A percentile compares a stretch with the other conserved stretches of the same genome.
These are phyloP conservation scores for Coendou prehensilis DNA, from an alignment of 2,797 vertebrate species.

Conservation along the genomic window DNA sequence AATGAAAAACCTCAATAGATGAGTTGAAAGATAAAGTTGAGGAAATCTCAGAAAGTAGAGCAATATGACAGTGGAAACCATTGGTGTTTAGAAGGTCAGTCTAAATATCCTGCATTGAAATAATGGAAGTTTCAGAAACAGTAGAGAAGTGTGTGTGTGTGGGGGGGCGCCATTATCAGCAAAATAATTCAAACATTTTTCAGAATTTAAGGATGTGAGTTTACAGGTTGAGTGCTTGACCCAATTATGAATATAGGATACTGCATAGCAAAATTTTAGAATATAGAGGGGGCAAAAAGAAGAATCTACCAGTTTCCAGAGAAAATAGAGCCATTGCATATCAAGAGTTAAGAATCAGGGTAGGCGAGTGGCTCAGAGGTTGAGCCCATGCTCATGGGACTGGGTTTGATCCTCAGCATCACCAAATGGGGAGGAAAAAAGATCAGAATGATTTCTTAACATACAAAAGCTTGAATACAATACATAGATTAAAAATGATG, in stretches of 20 bases:
- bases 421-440: not conserved
- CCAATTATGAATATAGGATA: not conserved
- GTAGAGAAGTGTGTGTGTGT: not conserved
- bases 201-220: not conserved
- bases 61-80: not conserved
- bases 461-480: not conserved
- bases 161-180: not conserved
- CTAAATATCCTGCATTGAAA: conserved; percentile 20
- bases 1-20: not conserved
- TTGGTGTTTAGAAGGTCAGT: not conserved
- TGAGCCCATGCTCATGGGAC: not conserved
- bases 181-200: conserved; percentile 34
- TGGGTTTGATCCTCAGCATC: not conserved
- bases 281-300: not conserved
- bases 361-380: not conserved
- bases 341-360: not conserved
- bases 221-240: conserved; percentile 47
- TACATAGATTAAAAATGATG: not conserved
- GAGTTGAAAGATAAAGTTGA: conserved; percentile 14
- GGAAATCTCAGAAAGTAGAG: not conserved
- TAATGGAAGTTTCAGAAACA: conserved; percentile 48
- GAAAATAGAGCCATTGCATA: not conserved
- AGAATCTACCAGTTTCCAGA: not conserved
- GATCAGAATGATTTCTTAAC: conserved; percentile 53
- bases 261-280: conserved; percentile 51